These are phyloP conservation scores for Nomada lathburiana DNA, from an alignment of 2,888 invertebrate genomes.

Conservation along the genomic window DNA sequence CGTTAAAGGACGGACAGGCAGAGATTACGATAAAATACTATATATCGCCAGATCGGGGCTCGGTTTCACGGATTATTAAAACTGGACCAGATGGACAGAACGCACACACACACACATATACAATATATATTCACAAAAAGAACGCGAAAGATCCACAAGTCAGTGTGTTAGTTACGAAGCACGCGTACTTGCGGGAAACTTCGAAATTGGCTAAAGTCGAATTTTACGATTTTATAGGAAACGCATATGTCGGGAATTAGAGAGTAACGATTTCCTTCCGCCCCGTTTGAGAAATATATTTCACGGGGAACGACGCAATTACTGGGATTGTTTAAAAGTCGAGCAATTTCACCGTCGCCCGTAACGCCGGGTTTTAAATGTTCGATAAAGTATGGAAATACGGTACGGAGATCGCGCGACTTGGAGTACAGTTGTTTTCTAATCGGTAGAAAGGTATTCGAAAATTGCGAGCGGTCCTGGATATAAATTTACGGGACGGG, in stretches of 20 bases:
- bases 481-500: not conserved
- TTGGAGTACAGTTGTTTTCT: not conserved
- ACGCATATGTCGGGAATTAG: slow-evolving; percentile 47
- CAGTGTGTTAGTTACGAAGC: not conserved
- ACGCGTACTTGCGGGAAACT: slow-evolving; percentile 16
- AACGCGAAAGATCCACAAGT: slow-evolving; percentile 37
- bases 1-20: not conserved
- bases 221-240: slow-evolving; percentile 60
- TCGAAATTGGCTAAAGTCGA: slow-evolving; percentile 39
- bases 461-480: too few relatives aligned
- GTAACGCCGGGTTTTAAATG: slow-evolving; percentile 21
- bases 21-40: not conserved
- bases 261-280: slow-evolving; percentile 30
- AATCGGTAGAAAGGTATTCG: not conserved
- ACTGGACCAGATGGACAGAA: slow-evolving; percentile 17
- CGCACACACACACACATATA: not conserved
- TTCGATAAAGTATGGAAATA: slow-evolving; percentile 13
- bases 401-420: not conserved
- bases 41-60: not conserved
- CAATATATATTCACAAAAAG: slow-evolving; percentile 8
- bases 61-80: slow-evolving; percentile 34
- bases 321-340: slow-evolving; percentile 42
- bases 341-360: slow-evolving; percentile 10
- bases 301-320: slow-evolving; percentile 24
- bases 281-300: slow-evolving; percentile 39